Base-by-base conservation (phyloP, 2,888 invertebrate genomes). In the Glyphotaelius pellucidus region DNA sequence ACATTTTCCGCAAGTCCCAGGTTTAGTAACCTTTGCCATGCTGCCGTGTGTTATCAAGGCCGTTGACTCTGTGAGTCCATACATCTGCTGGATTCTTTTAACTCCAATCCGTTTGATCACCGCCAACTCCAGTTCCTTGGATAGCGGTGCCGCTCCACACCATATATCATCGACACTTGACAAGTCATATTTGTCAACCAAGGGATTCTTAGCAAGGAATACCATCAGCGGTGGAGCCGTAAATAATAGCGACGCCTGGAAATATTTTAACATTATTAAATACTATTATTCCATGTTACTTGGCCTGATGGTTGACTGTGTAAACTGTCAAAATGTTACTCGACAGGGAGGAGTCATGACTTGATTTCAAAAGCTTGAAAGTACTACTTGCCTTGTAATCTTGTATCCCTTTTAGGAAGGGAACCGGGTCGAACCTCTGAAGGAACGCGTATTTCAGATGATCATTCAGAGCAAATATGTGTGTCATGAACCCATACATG, bases 211-310 rank as follows among this genome's bases (percentile, higher is more conserved):
- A 0, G 98, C 97, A 92, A 99, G 95, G 94, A 98, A 98, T 85
- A 98, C 97, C 94, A 98, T 97, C 67, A 99, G 96, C 1, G 99
- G 98, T 0, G 99, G 99, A 14, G 99, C 99, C 93, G 98, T 95
- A 25, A 97, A 97, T 2, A 97, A 96, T 95, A 97, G 95, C 92
- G 97, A 96, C 3, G 98, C 96, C 96, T 97, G 95, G 52, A 52
- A 52, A 52, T 19, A 19, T 38, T 38, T 35, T 35, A 35, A 35
- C 35, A 35, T 35, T 35, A 35, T 35, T 35, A 35, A 35, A 35
- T 38, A 38, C 38, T 7, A 38, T 38, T 38, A 38, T 38, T 9
- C 9, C 11, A 38, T 38, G 7, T 38, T 38, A 38, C 38, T 38
- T 38, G 38, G 9, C 11, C 38, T 38, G 38, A 7, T 38, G 38